Base-by-base conservation (phyloP, 2,113 vertebrate species). In the Percina caprodes region DNA sequence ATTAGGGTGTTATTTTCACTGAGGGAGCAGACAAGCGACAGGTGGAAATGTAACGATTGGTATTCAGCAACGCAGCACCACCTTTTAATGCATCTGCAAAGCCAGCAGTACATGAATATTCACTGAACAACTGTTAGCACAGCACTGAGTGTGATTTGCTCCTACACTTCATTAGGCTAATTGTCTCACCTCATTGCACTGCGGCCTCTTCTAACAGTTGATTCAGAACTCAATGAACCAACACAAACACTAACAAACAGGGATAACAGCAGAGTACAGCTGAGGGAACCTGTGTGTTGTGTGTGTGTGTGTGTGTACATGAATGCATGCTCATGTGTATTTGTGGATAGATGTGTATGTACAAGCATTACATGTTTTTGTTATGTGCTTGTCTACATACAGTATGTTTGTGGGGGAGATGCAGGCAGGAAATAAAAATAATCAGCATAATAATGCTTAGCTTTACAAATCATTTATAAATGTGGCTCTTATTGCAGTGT, bases 91-190 rank as follows among this genome's bases (percentile, higher is more conserved):
- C 84, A 92, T 91, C 74, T 78, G 84, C 77, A 89, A 89, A 89
- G 85, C 83, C 88, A 85, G 86, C 77, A 80, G 85, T 49, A 63
- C 89, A 95, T 95, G 92, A 94, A 95, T 95, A 94, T 95, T 95
- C 93, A 95, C 88, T 11, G 69, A 77, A 75, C 82, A 79, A 80
- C 88, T 91, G 92, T 89, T 90, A 91, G 90, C 91, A 89, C 90
- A 92, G 94, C 89, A 92, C 92, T 92, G 90, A 91, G 87, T 94
- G 92, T 93, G 94, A 94, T 92, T 91, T 86, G 88, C 85, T 80
- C 82, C 86, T 89, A 88, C 85, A 87, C 91, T 89, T 94, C 92
- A 94, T 95, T 95, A 93, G 78, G 83, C 90, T 95, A 95, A 95
- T 95, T 95, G 92, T 88, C 89, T 68, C 67, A 61, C 66, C 82